phyloP scores from a whole-genome alignment of 2,113 vertebrate genomes.

The Euleptes europaea region DNA sequence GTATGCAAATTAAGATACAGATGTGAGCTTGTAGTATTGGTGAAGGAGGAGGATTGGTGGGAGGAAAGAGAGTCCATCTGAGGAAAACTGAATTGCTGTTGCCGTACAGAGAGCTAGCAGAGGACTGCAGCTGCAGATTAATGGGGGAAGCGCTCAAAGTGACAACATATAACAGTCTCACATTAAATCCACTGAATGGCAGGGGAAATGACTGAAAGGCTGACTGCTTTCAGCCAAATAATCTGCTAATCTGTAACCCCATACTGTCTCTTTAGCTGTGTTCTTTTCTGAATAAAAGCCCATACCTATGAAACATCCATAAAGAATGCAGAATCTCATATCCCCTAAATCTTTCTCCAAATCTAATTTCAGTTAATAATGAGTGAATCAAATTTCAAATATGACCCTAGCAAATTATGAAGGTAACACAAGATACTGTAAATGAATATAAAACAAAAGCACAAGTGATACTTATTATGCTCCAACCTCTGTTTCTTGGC shows the following conservation, averaged over 20 bases:
- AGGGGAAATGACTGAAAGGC: constrained; percentile 46
- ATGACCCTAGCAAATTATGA: constrained; percentile 19
- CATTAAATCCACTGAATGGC: constrained; percentile 14
- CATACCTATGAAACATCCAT: constrained; percentile 2
- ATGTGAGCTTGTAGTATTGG: constrained; percentile 43
- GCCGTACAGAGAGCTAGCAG: constrained; percentile 37
- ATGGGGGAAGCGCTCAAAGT: constrained; percentile 52
- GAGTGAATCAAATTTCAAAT: constrained; percentile 12
- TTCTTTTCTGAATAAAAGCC: background rate
- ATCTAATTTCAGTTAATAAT: constrained; percentile 19
- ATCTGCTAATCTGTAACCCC: constrained; percentile 38
- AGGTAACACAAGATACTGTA: background rate
- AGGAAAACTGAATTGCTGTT: constrained; percentile 45
- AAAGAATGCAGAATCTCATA: background rate
- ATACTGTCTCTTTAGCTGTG: background rate
- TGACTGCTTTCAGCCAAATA: constrained; percentile 18
- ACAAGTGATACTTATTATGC: constrained; percentile 16
- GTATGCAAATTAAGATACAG: constrained; percentile 53
- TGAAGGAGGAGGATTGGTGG: background rate
- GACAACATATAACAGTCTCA: constrained; percentile 46
- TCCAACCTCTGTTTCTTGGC: background rate
- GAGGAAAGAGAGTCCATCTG: constrained; percentile 42
- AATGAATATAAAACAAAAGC: constrained; percentile 16
- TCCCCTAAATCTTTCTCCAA: background rate
- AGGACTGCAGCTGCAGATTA: constrained; percentile 58